These are phyloP conservation scores for Sebastes fasciatus DNA, from an alignment of 2,113 vertebrate genomes.

Conservation along the genomic window DNA sequence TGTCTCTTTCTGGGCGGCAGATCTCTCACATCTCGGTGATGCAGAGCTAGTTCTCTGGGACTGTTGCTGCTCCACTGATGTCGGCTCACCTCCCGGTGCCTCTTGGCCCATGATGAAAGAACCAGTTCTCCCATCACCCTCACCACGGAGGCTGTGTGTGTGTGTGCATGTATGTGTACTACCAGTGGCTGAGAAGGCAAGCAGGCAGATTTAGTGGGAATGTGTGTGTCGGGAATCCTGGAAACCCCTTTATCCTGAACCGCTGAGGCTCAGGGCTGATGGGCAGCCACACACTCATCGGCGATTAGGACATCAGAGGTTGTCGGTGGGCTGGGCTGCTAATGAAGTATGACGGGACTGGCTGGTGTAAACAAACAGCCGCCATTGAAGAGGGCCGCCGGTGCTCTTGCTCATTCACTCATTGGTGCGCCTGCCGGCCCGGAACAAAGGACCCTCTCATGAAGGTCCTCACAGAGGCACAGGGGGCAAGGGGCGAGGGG, in stretches of 20 bases:
- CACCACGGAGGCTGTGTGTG: conserved; percentile 41
- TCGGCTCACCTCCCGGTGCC: conserved; percentile 65
- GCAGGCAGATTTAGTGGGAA: conserved; percentile 56
- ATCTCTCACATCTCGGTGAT: conserved; percentile 85
- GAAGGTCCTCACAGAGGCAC: conserved; percentile 73
- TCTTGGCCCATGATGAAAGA: conserved; percentile 79
- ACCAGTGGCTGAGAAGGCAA: conserved; percentile 56
- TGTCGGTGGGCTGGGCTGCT: conserved; percentile 80
- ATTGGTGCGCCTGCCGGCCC: conserved; percentile 72
- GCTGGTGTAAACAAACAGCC: conserved; percentile 84
- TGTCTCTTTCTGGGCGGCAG: conserved; percentile 72
- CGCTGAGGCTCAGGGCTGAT: conserved; percentile 65
- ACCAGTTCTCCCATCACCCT: conserved; percentile 37
- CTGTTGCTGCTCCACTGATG: conserved; percentile 64
- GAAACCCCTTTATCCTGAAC: conserved; percentile 66
- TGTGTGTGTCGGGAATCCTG: conserved; percentile 59
- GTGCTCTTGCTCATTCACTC: conserved; percentile 76
- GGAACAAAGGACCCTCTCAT: conserved; percentile 83
- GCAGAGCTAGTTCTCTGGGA: conserved; percentile 74
- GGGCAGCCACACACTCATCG: conserved; percentile 71
- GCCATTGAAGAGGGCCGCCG: conserved; percentile 81
- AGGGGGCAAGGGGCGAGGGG: conserved; percentile 65
- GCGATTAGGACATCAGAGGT: conserved; percentile 82
- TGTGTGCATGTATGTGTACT: conserved; percentile 47
- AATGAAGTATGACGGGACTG: conserved; percentile 84